Base-by-base conservation (phyloP, 2,113 vertebrate genomes). In the Sander lucioperca region DNA sequence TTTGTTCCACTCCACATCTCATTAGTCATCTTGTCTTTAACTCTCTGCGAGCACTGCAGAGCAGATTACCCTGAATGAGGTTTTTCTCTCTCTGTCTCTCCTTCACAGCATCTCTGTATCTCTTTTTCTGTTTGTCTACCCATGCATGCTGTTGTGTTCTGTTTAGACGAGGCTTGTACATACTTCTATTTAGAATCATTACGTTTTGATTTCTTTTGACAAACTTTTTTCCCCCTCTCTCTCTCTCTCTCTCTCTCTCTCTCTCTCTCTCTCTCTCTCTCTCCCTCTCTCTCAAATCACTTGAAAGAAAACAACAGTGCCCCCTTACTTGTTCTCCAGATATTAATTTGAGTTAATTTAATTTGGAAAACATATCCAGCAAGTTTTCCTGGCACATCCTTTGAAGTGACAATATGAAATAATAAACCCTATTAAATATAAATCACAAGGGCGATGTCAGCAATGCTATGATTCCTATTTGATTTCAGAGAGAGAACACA, bases 391-490 rank as follows among this genome's bases (percentile, higher is more conserved):
- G 91, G 91, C 91, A 88, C 84, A 91, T 81, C 86, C 94, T 96
- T 96, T 96, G 95, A 96, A 95, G 95, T 96, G 94, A 95, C 94
- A 94, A 91, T 93, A 94, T 94, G 92, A 95, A 96, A 96, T 95
- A 94, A 95, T 96, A 95, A 96, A 95, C 91, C 89, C 86, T 93
- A 96, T 96, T 96, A 96, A 96, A 95, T 92, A 96, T 95, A 93
- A 96, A 95, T 96, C 94, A 96, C 89, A 95, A 88, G 78, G 84
- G 85, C 87, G n/a, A 85, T 94, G 94, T 95, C 93, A 92, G 87
- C 68, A 67, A 88, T 86, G 91, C 86, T 87, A 80, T 93, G 94
- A 95, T 94, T 94, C 91, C 91, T 87, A 90, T 95, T 94, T 94
- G 94, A 95, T 95, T 93, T 95, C 89, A 73, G n/a, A 92, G 89